Base-by-base conservation (phyloP, 2,888 invertebrate genomes). In the Dryobotodes eremita region DNA sequence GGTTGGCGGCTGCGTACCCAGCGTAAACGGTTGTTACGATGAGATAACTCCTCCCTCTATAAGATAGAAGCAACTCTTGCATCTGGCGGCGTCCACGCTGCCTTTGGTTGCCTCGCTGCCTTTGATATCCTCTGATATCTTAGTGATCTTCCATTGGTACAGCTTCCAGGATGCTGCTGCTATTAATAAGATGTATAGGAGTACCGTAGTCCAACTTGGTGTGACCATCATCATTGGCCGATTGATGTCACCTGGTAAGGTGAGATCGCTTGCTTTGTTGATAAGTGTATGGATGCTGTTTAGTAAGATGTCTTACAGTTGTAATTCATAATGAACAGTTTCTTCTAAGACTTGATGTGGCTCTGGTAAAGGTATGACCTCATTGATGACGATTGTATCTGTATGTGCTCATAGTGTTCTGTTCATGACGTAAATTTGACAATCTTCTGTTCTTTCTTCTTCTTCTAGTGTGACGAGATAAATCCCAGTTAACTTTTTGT, bases 211-310 rank as follows among this genome's bases (percentile, higher is more conserved):
- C 59, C 26, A 71, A 48, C 55, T 64, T 46, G 71, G 55, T 61
- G 77, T 68, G 1, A 53, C 42, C 20, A 11, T n/a, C 10, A 69
- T 53, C 5, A 59, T 53, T 53, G 59, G 69, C 75, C 74, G 68
- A 59, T 31, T 55, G 10, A 48, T 13, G 6, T 57, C 57, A 11
- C 48, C 66, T 66, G 57, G 11, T 0, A 62, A 23, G 20, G 26
- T 48, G 42, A 73, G 8, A 17, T 74, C 48, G 31, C 31, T 31
- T 26, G 68, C 74, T n/a, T 23, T 26, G n/a, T 59, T 48, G 5
- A 75, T 61, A 5, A 75, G 36, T n/a, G 69, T 68, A 50, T 75
- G 68, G 61, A 75, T 75, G 61, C 68, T 75, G 68, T 75, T 68
- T 10, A 75, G 55, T 20, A 62, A 70, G 36, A 75, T 70, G n/a